Percentiles rank a stretch among this genome's conserved stretches.
Conservation (phyloP, 2,888 invertebrate species). For the Odontocolon sp. region DNA sequence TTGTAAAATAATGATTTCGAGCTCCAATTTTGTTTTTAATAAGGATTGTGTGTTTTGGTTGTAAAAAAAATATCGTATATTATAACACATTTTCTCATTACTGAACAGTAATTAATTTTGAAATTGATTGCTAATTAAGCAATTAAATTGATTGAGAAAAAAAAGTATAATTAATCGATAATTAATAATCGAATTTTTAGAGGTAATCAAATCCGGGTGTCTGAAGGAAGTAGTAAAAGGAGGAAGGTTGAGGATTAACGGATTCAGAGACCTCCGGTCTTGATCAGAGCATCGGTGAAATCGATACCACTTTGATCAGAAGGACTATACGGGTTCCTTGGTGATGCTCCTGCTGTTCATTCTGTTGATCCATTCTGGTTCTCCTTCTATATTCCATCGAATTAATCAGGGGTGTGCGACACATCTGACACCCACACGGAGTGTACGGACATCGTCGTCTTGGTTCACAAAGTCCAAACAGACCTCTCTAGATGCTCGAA, state of each 20-base stretch:
- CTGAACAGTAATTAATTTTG: too few species aligned
- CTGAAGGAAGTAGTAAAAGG: slow-evolving; percentile 35
- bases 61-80: too few species aligned
- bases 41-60: too few species aligned
- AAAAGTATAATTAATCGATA: not conserved
- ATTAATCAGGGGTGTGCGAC: slow-evolving; percentile 33
- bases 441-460: not conserved
- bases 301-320: slow-evolving; percentile 34
- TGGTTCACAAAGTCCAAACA: not conserved
- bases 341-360: slow-evolving; percentile 9
- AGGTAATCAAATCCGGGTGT: slow-evolving; percentile 16
- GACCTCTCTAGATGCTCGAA: slow-evolving; percentile 61
- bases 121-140: too few species aligned
- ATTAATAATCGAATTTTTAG: not conserved
- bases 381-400: slow-evolving; percentile 2
- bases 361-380: slow-evolving; percentile 15
- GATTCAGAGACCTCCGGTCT: slow-evolving; percentile 26
- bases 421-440: slow-evolving; percentile 9
- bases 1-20: too few species aligned
- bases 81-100: too few species aligned
- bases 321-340: slow-evolving; percentile 31
- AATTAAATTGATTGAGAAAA: too few species aligned
- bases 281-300: slow-evolving; percentile 33
- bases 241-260: slow-evolving; percentile 35
- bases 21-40: too few species aligned